phyloP scores from a whole-genome alignment of 2,113 vertebrate species.

The Psettodes erumei region DNA sequence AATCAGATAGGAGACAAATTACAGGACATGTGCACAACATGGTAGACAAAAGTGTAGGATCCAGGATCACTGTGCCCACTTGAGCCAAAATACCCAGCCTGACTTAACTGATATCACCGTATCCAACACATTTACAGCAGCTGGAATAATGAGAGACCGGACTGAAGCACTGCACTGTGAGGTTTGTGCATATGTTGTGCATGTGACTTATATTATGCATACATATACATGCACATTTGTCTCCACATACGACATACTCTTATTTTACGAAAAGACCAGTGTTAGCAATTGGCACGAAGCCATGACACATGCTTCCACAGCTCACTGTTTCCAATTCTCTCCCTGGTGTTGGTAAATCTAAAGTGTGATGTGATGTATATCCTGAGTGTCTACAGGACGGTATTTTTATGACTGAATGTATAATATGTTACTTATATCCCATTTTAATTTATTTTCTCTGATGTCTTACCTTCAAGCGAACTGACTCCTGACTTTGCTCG shows the following conservation, averaged over 20 bases:
- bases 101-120: conserved; percentile 1
- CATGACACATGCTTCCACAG: conserved; percentile 17
- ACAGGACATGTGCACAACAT: conserved; percentile 37
- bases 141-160: conserved; percentile 26
- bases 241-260: background rate
- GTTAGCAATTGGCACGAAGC: conserved; percentile 18
- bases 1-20: conserved; percentile 71
- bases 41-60: conserved; percentile 30
- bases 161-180: background rate
- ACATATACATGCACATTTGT: background rate
- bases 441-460: background rate
- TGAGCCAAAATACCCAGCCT: conserved; percentile 42
- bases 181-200: conserved; percentile 3
- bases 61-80: conserved; percentile 25
- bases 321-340: conserved; percentile 12
- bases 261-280: conserved; percentile 6
- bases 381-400: background rate
- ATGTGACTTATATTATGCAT: background rate
- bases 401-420: background rate
- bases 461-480: background rate
- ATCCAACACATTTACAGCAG: conserved; percentile 31
- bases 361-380: conserved; percentile 5
- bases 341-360: background rate
- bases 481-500: background rate
- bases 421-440: background rate